Evolutionary conservation across 1,140 invertebrate genomes (phyloP).

Genomic region (Lepidurus apus): DNA sequence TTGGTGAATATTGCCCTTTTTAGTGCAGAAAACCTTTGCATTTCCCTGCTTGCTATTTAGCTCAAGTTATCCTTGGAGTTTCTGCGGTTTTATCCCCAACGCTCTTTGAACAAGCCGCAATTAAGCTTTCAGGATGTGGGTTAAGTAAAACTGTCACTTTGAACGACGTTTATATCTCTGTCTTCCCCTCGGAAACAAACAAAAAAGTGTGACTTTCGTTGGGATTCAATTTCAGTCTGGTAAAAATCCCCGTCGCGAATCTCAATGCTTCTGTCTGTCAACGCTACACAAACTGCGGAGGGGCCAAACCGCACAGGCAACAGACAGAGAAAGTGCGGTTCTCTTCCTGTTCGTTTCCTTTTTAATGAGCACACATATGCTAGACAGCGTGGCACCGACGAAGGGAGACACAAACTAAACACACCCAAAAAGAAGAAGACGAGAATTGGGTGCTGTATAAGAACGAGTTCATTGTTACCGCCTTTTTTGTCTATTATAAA

Average conservation of each 20-base stretch:
- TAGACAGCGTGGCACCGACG: not conserved
- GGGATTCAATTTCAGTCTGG: not conserved
- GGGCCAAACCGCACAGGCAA: not conserved
- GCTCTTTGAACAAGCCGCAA: too few relatives aligned
- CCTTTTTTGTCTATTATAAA: not conserved
- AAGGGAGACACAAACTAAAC: not conserved
- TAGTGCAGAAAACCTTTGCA: too few relatives aligned
- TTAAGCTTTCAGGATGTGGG: too few relatives aligned
- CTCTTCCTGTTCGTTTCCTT: not conserved
- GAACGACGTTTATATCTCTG: not conserved
- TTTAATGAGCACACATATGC: conserved; percentile 12
- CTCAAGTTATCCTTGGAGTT: too few relatives aligned
- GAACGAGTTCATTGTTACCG: not conserved
- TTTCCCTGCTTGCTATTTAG: too few relatives aligned
- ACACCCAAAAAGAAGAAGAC: not conserved
- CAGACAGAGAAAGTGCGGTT: too few relatives aligned
- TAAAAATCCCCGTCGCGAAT: not conserved
- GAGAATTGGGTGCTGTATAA: not conserved
- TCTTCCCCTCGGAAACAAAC: not conserved
- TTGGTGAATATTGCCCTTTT: too few relatives aligned
- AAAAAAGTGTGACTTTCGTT: not conserved
- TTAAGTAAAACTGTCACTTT: not conserved
- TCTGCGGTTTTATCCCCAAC: too few relatives aligned
- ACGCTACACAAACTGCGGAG: not conserved
- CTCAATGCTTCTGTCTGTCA: conserved; percentile 11